A percentile compares a stretch with the other conserved stretches of the same genome.
Evolutionary conservation across 2,113 vertebrate species (phyloP).

Genomic region (Corythornis madagascariensis): DNA sequence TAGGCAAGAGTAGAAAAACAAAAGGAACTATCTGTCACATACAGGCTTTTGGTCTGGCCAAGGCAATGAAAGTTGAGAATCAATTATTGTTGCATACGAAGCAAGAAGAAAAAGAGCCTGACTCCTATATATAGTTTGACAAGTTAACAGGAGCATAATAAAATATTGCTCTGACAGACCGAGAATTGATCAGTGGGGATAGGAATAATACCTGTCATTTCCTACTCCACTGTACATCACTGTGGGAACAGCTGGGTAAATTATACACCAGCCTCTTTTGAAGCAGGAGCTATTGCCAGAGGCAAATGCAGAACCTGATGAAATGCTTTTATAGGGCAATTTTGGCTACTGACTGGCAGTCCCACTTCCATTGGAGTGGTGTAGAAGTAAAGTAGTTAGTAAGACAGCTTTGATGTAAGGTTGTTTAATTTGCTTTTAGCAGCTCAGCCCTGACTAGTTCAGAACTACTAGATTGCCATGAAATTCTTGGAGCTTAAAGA

Average conservation of each 20-base stretch:
- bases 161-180: constrained; percentile 23
- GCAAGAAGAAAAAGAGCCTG: neutral
- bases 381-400: neutral
- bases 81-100: neutral
- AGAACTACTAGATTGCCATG: neutral
- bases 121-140: neutral
- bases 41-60: neutral
- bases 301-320: neutral
- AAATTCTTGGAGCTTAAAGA: neutral
- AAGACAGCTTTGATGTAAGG: constrained; percentile 16
- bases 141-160: constrained; percentile 9
- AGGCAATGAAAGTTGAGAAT: neutral
- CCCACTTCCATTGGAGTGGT: neutral
- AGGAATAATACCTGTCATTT: constrained; percentile 12
- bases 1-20: neutral
- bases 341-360: constrained; percentile 8
- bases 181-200: neutral
- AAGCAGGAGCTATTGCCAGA: constrained; percentile 2
- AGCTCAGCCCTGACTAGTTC: neutral
- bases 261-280: neutral
- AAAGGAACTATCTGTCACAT: neutral
- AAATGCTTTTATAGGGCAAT: neutral
- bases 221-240: neutral
- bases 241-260: neutral
- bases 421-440: constrained; percentile 26